phyloP scores from a whole-genome alignment of 2,888 invertebrate genomes.

The Mylabris sibirica region DNA sequence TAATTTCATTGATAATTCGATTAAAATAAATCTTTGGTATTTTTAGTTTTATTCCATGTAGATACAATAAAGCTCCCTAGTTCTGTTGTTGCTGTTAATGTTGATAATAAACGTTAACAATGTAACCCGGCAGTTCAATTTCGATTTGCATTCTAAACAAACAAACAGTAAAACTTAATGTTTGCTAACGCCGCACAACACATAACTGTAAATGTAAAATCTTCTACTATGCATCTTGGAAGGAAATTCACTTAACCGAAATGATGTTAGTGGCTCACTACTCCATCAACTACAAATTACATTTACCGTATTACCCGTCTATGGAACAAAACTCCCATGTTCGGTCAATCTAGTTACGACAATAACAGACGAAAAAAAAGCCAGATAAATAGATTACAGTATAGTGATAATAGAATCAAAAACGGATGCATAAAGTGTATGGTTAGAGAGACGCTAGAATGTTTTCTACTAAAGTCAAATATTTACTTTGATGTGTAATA shows the following conservation, averaged over 20 bases:
- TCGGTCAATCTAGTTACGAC: not conserved
- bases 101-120: conserved; percentile 10
- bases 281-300: conserved; percentile 21
- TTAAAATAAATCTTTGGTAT: not conserved
- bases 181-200: conserved; percentile 13
- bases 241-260: conserved; percentile 20
- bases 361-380: not conserved
- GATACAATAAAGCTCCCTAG: not conserved
- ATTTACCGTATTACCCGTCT: conserved; percentile 18
- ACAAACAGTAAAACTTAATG: conserved; percentile 19
- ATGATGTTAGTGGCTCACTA: conserved; percentile 19
- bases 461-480: conserved; percentile 12
- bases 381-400: not conserved
- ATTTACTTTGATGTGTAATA: conserved; percentile 15
- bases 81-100: not conserved
- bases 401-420: not conserved
- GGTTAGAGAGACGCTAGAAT: too few relatives aligned
- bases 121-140: conserved; percentile 6
- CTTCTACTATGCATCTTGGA: not conserved
- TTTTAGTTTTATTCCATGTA: too few relatives aligned
- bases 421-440: conserved; percentile 4
- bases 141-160: conserved; percentile 16
- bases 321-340: conserved; percentile 11
- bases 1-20: not conserved
- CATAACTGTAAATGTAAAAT: conserved; percentile 9